These are phyloP conservation scores for Trissonchulus latispiculum DNA, from an alignment of 2,888 invertebrate genomes.

Conservation along the genomic window DNA sequence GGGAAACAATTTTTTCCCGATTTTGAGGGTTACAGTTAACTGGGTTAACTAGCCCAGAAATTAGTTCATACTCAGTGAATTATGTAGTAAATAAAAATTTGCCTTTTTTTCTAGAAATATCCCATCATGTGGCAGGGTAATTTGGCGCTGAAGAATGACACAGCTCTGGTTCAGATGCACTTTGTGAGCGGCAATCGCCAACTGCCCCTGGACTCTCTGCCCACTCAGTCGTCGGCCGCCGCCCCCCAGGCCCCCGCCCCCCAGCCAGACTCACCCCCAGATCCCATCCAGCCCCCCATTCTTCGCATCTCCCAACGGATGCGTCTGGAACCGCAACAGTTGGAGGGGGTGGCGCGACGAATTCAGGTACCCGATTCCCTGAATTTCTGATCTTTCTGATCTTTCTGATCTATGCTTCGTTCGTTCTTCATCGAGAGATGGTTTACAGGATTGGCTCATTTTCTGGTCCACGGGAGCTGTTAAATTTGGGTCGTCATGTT, in stretches of 20 bases:
- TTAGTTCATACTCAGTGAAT: no score
- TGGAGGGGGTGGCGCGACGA: conserved; percentile 88
- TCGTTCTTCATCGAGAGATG: no score
- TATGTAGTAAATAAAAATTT: no score
- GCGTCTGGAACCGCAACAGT: conserved; percentile 86
- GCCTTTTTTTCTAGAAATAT: no score
- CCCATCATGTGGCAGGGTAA: conserved; percentile 96
- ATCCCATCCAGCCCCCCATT: conserved; percentile 33
- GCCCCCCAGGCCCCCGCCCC: no score
- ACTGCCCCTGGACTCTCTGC: conserved; percentile 77
- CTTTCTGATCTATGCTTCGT: not conserved
- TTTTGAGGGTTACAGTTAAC: no score
- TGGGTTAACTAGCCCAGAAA: no score
- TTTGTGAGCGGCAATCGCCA: conserved; percentile 85
- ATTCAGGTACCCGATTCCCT: conserved; percentile 57
- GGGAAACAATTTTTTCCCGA: no score
- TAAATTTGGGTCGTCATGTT: no score
- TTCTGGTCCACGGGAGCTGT: no score
- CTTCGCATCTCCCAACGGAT: conserved; percentile 91
- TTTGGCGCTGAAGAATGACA: conserved; percentile 87
- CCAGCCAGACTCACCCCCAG: conserved; percentile 45
- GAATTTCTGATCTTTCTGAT: not conserved
- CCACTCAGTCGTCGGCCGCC: conserved; percentile 60
- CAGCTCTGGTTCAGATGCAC: conserved; percentile 96
- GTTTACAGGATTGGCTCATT: no score